Conservation (phyloP, 1,140 invertebrate genomes). For the Hypothenemus hampei region DNA sequence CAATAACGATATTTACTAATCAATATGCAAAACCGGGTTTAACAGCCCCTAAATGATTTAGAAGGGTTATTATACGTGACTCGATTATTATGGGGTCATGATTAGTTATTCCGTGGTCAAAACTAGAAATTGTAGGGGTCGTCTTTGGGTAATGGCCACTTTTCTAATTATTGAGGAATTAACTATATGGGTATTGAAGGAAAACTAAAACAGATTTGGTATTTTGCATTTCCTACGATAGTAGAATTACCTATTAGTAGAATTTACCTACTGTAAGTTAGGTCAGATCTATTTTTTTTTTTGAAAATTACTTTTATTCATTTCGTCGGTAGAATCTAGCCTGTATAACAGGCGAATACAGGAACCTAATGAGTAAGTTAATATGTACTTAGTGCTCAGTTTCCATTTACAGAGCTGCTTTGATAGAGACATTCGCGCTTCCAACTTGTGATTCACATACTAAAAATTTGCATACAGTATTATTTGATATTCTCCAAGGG, state of each 20-base stretch:
- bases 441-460: slow-evolving; percentile 24
- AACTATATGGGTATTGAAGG: neutral
- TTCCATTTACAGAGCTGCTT: slow-evolving; percentile 24
- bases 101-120: slow-evolving; percentile 15
- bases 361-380: slow-evolving; percentile 21
- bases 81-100: slow-evolving; percentile 16
- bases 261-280: slow-evolving; percentile 1
- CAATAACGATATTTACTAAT: too few species aligned
- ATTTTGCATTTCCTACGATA: neutral
- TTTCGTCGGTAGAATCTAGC: neutral
- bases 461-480: slow-evolving; percentile 29
- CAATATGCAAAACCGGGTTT: slow-evolving; percentile 8
- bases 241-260: neutral
- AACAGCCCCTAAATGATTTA: slow-evolving; percentile 20
- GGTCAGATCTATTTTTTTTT: too few species aligned
- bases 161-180: neutral
- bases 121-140: slow-evolving; percentile 12
- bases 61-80: slow-evolving; percentile 16
- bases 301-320: slow-evolving; percentile 17
- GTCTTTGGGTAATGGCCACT: neutral
- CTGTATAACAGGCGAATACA: slow-evolving; percentile 2
- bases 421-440: slow-evolving; percentile 23
- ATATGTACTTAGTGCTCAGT: slow-evolving; percentile 23
- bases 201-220: neutral
- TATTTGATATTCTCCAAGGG: slow-evolving; percentile 28